Conservation (phyloP, 2,797 vertebrate genomes). For the Sphenopsis melanotis region DNA sequence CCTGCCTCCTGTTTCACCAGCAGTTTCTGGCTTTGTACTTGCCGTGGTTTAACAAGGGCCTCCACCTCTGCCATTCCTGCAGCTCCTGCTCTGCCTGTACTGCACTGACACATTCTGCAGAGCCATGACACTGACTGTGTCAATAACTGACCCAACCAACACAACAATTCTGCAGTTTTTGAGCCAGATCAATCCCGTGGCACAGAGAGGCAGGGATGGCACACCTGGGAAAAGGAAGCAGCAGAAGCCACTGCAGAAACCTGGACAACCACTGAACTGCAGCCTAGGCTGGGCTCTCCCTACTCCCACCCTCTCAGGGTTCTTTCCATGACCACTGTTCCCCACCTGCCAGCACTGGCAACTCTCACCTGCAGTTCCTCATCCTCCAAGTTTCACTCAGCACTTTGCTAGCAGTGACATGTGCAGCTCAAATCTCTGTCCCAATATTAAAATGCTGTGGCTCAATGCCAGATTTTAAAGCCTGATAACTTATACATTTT, state of each 20-base stretch:
- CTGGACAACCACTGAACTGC: no score
- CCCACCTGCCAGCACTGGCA: neutral
- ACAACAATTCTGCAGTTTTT: neutral
- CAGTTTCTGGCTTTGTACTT: neutral
- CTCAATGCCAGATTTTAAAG: neutral
- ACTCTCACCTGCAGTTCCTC: neutral
- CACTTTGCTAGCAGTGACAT: neutral
- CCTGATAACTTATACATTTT: neutral
- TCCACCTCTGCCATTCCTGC: neutral
- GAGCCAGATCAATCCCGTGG: neutral
- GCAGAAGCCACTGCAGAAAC: neutral
- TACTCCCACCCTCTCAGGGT: no score
- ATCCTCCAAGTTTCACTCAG: neutral
- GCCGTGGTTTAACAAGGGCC: neutral
- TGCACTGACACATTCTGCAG: neutral
- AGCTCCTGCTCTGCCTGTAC: neutral
- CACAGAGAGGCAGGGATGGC: neutral
- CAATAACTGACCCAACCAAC: neutral
- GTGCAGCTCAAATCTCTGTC: neutral
- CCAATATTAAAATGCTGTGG: rapidly evolving
- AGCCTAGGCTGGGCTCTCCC: neutral
- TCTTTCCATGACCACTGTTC: rapidly evolving
- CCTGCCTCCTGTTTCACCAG: neutral
- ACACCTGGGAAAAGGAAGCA: neutral
- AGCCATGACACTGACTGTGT: neutral